Base-by-base conservation (phyloP, 2,888 invertebrate species). In the Parthenolecanium corni region DNA sequence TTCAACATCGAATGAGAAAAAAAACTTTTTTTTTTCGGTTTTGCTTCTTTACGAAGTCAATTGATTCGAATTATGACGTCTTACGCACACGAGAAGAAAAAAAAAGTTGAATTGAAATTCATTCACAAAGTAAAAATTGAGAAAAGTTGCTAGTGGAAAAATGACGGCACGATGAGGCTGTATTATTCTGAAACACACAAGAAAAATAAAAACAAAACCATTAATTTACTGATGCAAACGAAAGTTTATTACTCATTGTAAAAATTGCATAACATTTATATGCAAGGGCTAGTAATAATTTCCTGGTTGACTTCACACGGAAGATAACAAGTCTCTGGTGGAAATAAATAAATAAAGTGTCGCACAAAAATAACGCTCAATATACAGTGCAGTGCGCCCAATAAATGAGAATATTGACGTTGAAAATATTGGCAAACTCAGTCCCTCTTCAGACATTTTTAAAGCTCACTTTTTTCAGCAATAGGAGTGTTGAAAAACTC, bases 1-100 rank as follows among this genome's bases (percentile, higher is more conserved):
- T 54, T 63, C 46, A 63, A 53, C 63, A 63, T 63, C 36, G 63
- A 63, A 63, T 31, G 52, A 42, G 24, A 21, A 31, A 31, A 6
- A 31, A 31, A 9, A 9, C 9, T 31, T 44, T 44, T 14, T n/a
- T 16, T 44, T 18, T n/a, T 44, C 3, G 4, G 4, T 4, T 44
- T 44, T 44, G 4, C 44, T 44, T 44, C 18, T 44, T 20, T 16
- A 47, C 47, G 12, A 49, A 49, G n/a, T 49, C 49, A 49, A 24
- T 14, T 21, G n/a, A 23, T 9, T 49, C 21, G 51, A 51, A 51
- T 51, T 51, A 23, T 47, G 14, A 47, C 47, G 47, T 23, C 21
- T 51, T 16, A n/a, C 14, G 3, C n/a, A 51, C n/a, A n/a, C 25
- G 18, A 47, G 4, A 49, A 49, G 5, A 49, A 47, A 11, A 49